Conservation (phyloP, 2,888 invertebrate species). For the Temnothorax ravouxi region DNA sequence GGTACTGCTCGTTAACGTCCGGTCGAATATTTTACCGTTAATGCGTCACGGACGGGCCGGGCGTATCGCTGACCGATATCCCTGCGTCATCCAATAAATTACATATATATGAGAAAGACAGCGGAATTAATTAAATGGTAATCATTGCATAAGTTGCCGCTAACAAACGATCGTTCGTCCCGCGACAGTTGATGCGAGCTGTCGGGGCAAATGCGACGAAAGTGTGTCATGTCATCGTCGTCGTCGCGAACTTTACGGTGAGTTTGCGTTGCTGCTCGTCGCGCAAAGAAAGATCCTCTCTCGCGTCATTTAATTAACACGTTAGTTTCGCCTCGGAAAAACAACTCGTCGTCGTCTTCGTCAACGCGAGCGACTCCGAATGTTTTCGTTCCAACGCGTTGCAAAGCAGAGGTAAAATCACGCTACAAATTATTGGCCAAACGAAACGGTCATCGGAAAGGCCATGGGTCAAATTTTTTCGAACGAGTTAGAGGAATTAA, state of each 20-base stretch:
- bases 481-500: background rate
- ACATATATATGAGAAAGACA: slow-evolving; percentile 10
- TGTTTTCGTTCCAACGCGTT: slow-evolving; percentile 11
- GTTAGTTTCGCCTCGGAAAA: slow-evolving; percentile 40
- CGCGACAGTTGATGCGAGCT: background rate
- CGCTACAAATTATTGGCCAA: slow-evolving; percentile 16
- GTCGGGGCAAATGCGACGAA: slow-evolving; percentile 1
- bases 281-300: background rate
- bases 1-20: slow-evolving; percentile 48
- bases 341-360: slow-evolving; percentile 30
- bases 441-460: slow-evolving; percentile 2
- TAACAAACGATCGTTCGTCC: slow-evolving; percentile 24
- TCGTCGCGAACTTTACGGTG: slow-evolving; percentile 20
- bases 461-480: slow-evolving; percentile 7
- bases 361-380: slow-evolving; percentile 16
- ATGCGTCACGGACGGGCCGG: slow-evolving; percentile 13
- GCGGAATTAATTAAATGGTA: slow-evolving; percentile 48
- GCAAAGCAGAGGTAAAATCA: background rate
- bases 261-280: background rate
- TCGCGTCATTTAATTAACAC: slow-evolving; percentile 52
- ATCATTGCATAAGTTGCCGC: slow-evolving; percentile 41
- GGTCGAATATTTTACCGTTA: slow-evolving; percentile 45
- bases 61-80: slow-evolving; percentile 11
- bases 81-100: slow-evolving; percentile 26
- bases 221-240: slow-evolving; percentile 20